Conservation (phyloP, 2,888 invertebrate genomes). For the Achlya flavicornis region DNA sequence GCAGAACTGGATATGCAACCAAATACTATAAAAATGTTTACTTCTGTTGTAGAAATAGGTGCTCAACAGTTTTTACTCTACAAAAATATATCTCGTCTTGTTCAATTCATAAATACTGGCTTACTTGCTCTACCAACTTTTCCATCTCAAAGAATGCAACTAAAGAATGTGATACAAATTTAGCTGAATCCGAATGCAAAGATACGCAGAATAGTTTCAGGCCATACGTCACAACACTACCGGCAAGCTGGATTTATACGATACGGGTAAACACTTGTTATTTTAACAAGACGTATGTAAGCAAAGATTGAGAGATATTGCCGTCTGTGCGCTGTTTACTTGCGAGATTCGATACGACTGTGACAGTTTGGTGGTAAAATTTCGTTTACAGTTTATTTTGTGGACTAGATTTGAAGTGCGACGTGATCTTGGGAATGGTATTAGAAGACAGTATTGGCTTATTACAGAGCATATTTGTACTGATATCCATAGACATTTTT, state of each 20-base stretch:
- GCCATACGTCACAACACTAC: constrained; percentile 50
- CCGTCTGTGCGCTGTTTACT: neutral
- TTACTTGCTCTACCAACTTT: neutral
- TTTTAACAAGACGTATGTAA: constrained; percentile 49
- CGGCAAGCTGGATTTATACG: constrained; percentile 64
- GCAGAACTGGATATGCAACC: too few species aligned
- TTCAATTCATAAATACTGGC: neutral
- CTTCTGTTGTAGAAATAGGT: neutral
- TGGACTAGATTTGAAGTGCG: neutral
- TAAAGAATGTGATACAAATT: constrained; percentile 9
- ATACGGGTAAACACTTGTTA: constrained; percentile 48
- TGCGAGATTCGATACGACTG: constrained; percentile 2
- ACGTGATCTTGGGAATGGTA: neutral
- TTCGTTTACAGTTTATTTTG: constrained; percentile 2
- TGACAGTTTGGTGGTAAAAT: neutral
- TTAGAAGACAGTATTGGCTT: too few species aligned
- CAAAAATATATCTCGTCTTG: too few species aligned
- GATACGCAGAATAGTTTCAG: constrained; percentile 36
- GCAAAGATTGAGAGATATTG: constrained; percentile 44
- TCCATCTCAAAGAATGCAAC: neutral
- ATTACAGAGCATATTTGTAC: neutral
- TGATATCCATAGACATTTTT: too few species aligned
- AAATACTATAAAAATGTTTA: too few species aligned
- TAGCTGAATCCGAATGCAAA: constrained; percentile 10
- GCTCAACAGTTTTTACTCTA: neutral